phyloP scores from a whole-genome alignment of 2,888 invertebrate genomes.

The Pyrrhia umbra region DNA sequence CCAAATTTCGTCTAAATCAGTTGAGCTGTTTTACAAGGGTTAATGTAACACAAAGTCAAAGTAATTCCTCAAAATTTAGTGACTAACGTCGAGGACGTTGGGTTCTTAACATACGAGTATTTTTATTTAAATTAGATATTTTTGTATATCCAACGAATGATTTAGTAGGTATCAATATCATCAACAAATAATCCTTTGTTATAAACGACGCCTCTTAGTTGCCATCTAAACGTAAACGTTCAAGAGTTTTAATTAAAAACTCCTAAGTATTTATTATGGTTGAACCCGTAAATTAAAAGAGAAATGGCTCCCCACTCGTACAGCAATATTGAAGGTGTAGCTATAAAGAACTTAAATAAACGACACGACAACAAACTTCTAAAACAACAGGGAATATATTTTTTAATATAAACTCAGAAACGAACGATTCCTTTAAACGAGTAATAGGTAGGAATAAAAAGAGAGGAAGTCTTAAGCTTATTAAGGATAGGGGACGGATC shows the following conservation, averaged over 20 bases:
- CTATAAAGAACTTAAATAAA: slow-evolving; percentile 75
- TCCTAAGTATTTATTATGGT: slow-evolving; percentile 70
- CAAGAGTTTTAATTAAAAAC: slow-evolving; percentile 71
- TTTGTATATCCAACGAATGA: too few relatives aligned
- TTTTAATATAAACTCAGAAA: slow-evolving; percentile 68
- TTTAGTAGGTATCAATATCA: slow-evolving; percentile 9
- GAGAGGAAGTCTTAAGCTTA: slow-evolving; percentile 76
- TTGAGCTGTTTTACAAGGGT: too few relatives aligned
- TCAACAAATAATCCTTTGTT: slow-evolving; percentile 46
- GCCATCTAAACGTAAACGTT: slow-evolving; percentile 62
- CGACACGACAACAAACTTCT: slow-evolving; percentile 79
- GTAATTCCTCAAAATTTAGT: too few relatives aligned
- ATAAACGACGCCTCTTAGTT: slow-evolving; percentile 43
- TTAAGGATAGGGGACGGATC: slow-evolving; percentile 78
- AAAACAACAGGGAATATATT: slow-evolving; percentile 59
- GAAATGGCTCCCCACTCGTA: slow-evolving; percentile 56
- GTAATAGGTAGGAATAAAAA: slow-evolving; percentile 77
- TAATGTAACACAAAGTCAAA: too few relatives aligned
- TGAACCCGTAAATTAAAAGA: slow-evolving; percentile 69
- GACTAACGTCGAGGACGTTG: too few relatives aligned
- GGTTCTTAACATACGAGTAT: too few relatives aligned
- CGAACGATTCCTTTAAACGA: slow-evolving; percentile 74
- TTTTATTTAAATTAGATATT: too few relatives aligned
- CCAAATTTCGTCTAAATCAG: too few relatives aligned
- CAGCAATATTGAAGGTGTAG: slow-evolving; percentile 68